phyloP scores from a whole-genome alignment of 2,888 invertebrate species.

The Seladonia tumulorum region DNA sequence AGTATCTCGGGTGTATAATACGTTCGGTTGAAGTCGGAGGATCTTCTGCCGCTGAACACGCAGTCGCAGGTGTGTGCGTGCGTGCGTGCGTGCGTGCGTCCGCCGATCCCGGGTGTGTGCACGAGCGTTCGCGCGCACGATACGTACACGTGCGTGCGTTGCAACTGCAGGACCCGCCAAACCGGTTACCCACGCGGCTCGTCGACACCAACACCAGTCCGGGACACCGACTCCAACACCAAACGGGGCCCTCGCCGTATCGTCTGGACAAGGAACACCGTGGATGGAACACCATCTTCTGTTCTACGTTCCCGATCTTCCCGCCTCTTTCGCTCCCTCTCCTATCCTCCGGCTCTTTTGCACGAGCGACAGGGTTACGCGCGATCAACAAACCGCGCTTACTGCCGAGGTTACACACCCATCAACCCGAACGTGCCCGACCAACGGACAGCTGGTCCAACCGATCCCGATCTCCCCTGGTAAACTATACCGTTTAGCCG shows the following conservation, averaged over 20 bases:
- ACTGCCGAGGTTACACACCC: slow-evolving; percentile 77
- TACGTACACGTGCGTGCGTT: slow-evolving; percentile 75
- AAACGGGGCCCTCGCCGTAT: slow-evolving; percentile 65
- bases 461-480: slow-evolving; percentile 62
- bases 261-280: slow-evolving; percentile 71
- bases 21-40: slow-evolving; percentile 68
- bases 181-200: slow-evolving; percentile 83
- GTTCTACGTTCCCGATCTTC: slow-evolving; percentile 57
- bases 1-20: slow-evolving; percentile 80
- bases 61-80: slow-evolving; percentile 56
- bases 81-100: slow-evolving; percentile 49
- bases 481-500: slow-evolving; percentile 11
- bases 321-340: slow-evolving; percentile 26
- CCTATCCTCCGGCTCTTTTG: slow-evolving; percentile 55
- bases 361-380: slow-evolving; percentile 74
- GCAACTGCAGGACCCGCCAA: slow-evolving; percentile 82
- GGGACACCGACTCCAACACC: slow-evolving; percentile 76
- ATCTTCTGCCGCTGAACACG: slow-evolving; percentile 68
- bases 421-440: slow-evolving; percentile 73
- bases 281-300: slow-evolving; percentile 75
- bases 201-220: slow-evolving; percentile 75
- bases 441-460: slow-evolving; percentile 70
- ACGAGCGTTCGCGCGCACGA: slow-evolving; percentile 65
- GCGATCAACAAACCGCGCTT: slow-evolving; percentile 76
- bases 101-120: not conserved